Evolutionary conservation across 23 tunicate genomes (phyloP).

Genomic region (Pegea sp.): DNA sequence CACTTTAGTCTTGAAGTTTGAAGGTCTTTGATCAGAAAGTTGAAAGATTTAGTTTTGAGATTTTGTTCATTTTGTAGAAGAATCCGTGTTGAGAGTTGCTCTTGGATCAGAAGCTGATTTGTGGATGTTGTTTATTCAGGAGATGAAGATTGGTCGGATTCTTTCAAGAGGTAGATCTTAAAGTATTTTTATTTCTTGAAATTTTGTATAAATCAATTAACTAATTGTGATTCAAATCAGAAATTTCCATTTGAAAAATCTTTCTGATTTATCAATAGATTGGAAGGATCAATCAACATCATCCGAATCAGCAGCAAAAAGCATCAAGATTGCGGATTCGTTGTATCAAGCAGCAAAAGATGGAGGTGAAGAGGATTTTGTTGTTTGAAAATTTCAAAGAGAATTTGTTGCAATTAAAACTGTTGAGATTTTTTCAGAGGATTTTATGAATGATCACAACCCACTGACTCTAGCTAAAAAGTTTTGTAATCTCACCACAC

Average conservation of each 20-base stretch:
- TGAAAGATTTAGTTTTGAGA: background rate
- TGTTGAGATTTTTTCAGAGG: background rate
- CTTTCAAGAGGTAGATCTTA: constrained; percentile 24
- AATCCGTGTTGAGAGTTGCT: constrained; percentile 23
- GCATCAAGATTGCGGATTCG: constrained; percentile 38
- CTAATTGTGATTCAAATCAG: too few species aligned
- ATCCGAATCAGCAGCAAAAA: constrained; percentile 32
- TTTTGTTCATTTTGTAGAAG: constrained; percentile 3
- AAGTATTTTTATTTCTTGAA: background rate
- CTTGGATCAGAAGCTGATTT: constrained; percentile 20
- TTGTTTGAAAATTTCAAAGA: background rate
- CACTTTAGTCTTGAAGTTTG: constrained; percentile 10
- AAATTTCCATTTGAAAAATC: too few species aligned
- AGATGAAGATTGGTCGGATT: constrained; percentile 40
- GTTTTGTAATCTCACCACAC: constrained; percentile 29
- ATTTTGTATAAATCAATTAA: too few species aligned
- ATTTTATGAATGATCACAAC: background rate
- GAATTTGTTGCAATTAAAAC: background rate
- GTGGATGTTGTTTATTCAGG: constrained; percentile 30
- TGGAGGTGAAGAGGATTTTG: constrained; percentile 18
- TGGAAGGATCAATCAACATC: constrained; percentile 32
- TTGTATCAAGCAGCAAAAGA: constrained; percentile 22
- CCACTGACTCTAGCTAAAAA: constrained; percentile 1
- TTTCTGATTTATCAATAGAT: too few species aligned
- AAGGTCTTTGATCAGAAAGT: constrained; percentile 8